These are phyloP conservation scores for Thripadectes ignobilis DNA, from an alignment of 2,797 vertebrate genomes.

Conservation along the genomic window DNA sequence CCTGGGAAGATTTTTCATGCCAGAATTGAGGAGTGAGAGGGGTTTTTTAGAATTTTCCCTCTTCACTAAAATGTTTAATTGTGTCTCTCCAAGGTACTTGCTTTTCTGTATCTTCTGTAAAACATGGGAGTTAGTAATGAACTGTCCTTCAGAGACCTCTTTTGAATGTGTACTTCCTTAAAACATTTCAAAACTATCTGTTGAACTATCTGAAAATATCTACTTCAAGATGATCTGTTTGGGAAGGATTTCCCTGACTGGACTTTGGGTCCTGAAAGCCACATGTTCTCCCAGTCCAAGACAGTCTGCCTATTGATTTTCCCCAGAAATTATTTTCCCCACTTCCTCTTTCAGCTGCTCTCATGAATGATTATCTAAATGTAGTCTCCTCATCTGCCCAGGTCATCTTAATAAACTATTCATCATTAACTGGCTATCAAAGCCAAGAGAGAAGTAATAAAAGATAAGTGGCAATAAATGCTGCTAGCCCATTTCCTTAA, in stretches of 20 bases:
- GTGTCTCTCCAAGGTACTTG: not conserved
- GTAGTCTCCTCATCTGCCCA: not conserved
- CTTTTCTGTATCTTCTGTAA: not conserved
- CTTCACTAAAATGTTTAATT: not conserved
- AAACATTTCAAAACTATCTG: not conserved
- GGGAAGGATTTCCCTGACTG: not conserved
- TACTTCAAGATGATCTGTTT: not conserved
- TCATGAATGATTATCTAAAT: not conserved
- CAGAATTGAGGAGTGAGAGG: not conserved
- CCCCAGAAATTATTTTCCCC: not conserved
- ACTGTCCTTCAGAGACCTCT: not conserved
- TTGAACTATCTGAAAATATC: not conserved
- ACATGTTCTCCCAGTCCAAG: not conserved
- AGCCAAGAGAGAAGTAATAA: not conserved
- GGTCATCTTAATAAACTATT: not conserved
- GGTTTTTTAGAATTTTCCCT: not conserved
- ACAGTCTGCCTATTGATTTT: not conserved
- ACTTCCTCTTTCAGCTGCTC: not conserved
- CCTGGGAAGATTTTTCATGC: not conserved
- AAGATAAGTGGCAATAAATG: slow-evolving; percentile 3
- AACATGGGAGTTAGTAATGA: not conserved
- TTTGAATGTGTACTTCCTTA: not conserved
- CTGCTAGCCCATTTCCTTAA: not conserved
- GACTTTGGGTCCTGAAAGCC: not conserved
- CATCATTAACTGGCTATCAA: not conserved